A percentile compares a stretch with the other conserved stretches of the same genome.
phyloP scores from a whole-genome alignment of 1,140 invertebrate genomes.

The Zaprionus gabonicus region DNA sequence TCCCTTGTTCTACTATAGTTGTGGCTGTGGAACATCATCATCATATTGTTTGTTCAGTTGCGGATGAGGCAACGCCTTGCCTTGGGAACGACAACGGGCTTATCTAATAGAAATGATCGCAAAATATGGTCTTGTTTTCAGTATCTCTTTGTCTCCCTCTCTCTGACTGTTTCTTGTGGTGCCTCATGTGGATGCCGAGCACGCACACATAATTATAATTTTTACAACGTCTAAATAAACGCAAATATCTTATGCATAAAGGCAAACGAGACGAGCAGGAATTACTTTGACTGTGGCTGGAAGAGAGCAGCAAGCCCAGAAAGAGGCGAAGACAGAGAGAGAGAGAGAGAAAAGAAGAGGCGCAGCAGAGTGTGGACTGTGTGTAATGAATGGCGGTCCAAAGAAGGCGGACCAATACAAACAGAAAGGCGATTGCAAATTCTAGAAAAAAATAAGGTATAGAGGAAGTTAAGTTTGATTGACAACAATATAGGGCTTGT shows the following conservation, averaged over 20 bases:
- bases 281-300: conserved; percentile 1
- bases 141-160: conserved; percentile 5
- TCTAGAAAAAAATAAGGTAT: conserved; percentile 28
- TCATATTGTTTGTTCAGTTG: conserved; percentile 63
- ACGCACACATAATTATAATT: conserved; percentile 82
- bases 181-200: conserved; percentile 53
- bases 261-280: conserved; percentile 40
- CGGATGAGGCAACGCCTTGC: conserved; percentile 46
- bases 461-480: not conserved
- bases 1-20: conserved; percentile 10
- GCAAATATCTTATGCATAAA: conserved; percentile 74
- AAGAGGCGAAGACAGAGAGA: not conserved
- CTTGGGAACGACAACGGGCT: conserved; percentile 17
- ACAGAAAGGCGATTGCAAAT: conserved; percentile 37
- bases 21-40: conserved; percentile 31
- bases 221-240: conserved; percentile 82
- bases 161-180: not conserved
- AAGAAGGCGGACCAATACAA: conserved; percentile 62
- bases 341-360: not conserved
- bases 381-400: conserved; percentile 66
- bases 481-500: not conserved
- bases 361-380: conserved; percentile 22
- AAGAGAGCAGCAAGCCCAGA: not conserved
- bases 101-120: conserved; percentile 75
- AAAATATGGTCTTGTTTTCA: conserved; percentile 69